Conservation (phyloP, 2,888 invertebrate genomes). For the Tortrix viridana region DNA sequence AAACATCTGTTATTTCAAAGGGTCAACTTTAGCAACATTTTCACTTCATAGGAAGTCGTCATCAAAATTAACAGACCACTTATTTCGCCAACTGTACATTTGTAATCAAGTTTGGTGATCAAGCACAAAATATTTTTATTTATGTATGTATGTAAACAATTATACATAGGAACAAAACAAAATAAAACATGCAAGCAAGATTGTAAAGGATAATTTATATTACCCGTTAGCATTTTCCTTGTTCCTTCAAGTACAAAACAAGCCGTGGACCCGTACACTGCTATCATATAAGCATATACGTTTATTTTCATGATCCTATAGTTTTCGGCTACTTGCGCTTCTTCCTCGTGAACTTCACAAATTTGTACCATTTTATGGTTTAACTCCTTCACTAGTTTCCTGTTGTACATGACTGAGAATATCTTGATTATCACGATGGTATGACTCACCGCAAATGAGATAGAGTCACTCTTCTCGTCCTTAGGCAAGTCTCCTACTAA, state of each 20-base stretch:
- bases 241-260: constrained; percentile 70
- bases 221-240: constrained; percentile 53
- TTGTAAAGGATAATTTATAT: no score
- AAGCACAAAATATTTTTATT: neutral
- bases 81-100: no score
- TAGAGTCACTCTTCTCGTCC: constrained; percentile 69
- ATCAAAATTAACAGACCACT: no score
- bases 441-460: constrained; percentile 71
- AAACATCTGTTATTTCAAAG: no score
- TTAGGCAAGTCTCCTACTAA: constrained; percentile 65
- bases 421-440: constrained; percentile 70
- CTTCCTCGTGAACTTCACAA: constrained; percentile 62
- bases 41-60: no score
- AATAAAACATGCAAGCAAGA: no score
- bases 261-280: constrained; percentile 59
- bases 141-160: no score
- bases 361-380: constrained; percentile 61
- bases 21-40: no score
- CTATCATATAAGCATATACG: constrained; percentile 56
- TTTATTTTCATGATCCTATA: constrained; percentile 68
- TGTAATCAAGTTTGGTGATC: neutral
- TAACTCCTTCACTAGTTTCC: constrained; percentile 57
- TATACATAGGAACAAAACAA: no score
- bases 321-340: constrained; percentile 56
- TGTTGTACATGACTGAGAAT: constrained; percentile 60